Evolutionary conservation across 2,888 invertebrate genomes (phyloP).

Genomic region (Agrotis clavis): DNA sequence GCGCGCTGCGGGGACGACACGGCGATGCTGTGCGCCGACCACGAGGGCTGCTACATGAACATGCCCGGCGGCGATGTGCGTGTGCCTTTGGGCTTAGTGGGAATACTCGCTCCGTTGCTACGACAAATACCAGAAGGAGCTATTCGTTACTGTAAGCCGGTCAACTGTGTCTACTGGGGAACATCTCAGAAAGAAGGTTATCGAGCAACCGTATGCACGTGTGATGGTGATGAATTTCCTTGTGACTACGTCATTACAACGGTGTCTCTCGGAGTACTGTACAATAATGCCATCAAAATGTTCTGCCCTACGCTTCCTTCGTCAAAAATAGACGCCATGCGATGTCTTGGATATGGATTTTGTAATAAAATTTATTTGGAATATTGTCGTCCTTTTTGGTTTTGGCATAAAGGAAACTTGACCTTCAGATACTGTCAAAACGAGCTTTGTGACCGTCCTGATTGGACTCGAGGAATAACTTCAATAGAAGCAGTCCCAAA

Average conservation of each 20-base stretch:
- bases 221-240: constrained; percentile 93
- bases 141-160: constrained; percentile 93
- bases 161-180: constrained; percentile 93
- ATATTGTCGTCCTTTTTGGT: constrained; percentile 94
- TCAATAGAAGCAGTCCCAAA: constrained; percentile 93
- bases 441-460: constrained; percentile 88
- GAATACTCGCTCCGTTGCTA: constrained; percentile 92
- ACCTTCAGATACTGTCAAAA: constrained; percentile 92
- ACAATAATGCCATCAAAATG: constrained; percentile 91
- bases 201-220: constrained; percentile 91
- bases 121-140: constrained; percentile 92
- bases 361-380: constrained; percentile 95
- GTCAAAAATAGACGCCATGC: constrained; percentile 93
- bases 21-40: constrained; percentile 83
- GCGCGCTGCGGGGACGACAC: constrained; percentile 93
- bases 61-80: constrained; percentile 92
- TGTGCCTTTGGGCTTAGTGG: constrained; percentile 92
- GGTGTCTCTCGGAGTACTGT: constrained; percentile 94
- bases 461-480: constrained; percentile 94
- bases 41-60: constrained; percentile 86
- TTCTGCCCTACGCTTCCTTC: constrained; percentile 94
- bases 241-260: constrained; percentile 96
- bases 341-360: constrained; percentile 93
- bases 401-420: constrained; percentile 92
- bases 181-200: constrained; percentile 87